Conservation (phyloP, 2,888 invertebrate genomes). For the Melieria omissa region DNA sequence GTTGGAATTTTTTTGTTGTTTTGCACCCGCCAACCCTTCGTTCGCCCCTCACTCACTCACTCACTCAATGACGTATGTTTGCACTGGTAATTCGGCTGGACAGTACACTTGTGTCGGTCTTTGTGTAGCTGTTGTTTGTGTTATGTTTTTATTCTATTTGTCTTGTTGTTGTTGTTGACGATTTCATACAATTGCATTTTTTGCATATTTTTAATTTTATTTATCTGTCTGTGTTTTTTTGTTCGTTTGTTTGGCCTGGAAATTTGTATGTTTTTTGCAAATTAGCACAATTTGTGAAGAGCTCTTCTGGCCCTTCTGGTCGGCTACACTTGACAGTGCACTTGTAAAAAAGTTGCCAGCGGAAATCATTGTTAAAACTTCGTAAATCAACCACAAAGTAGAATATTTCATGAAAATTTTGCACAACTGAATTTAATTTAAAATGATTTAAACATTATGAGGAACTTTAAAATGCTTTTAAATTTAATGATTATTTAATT, state of each 20-base stretch:
- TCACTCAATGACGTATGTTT: constrained; percentile 24
- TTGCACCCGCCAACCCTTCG: not conserved
- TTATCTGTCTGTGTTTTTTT: too few relatives aligned
- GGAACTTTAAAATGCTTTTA: not conserved
- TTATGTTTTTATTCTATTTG: not conserved
- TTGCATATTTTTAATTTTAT: too few relatives aligned
- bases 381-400: too few relatives aligned
- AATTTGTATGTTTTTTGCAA: not conserved
- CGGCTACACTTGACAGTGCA: too few relatives aligned
- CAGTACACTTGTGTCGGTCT: not conserved
- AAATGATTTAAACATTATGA: not conserved
- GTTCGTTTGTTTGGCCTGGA: too few relatives aligned
- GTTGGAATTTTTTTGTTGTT: too few relatives aligned
- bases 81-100: constrained; percentile 25
- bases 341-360: too few relatives aligned
- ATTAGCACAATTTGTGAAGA: constrained; percentile 18
- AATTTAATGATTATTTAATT: not conserved
- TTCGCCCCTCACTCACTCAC: not conserved
- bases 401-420: too few relatives aligned
- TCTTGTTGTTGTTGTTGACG: too few relatives aligned
- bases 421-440: not conserved
- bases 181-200: too few relatives aligned
- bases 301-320: not conserved
- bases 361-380: too few relatives aligned
- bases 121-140: constrained; percentile 13